Percentiles rank a stretch among this genome's conserved stretches.
Evolutionary conservation across 2,113 vertebrate species (phyloP).

Genomic region (Stigmatopora nigra): DNA sequence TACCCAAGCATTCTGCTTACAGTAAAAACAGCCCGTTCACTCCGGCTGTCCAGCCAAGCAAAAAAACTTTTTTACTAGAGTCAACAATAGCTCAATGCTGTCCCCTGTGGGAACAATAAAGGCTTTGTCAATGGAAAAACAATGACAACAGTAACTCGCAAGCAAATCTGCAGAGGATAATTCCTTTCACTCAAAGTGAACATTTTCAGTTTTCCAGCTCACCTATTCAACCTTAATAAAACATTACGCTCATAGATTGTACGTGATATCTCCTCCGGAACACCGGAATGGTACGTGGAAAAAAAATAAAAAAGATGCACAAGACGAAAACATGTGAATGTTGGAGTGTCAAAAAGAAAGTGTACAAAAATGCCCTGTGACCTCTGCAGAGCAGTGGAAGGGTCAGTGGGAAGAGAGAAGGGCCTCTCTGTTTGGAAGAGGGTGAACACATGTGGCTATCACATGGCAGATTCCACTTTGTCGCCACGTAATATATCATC

Average conservation of each 20-base stretch:
- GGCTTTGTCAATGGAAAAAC: not conserved
- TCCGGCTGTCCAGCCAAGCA: no score
- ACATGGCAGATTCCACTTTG: slow-evolving; percentile 20
- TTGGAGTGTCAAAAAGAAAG: slow-evolving; percentile 22
- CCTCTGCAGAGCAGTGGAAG: slow-evolving; percentile 31
- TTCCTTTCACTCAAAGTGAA: not conserved
- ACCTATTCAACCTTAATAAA: not conserved
- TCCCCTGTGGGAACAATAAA: not conserved
- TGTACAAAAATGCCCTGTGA: slow-evolving; percentile 22
- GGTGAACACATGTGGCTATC: slow-evolving; percentile 34
- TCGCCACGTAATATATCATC: slow-evolving; percentile 11
- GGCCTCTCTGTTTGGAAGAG: slow-evolving; percentile 27
- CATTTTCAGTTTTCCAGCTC: not conserved
- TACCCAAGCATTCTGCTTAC: no score
- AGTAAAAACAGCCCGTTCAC: no score
- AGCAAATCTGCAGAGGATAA: not conserved
- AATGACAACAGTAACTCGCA: not conserved
- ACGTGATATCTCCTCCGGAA: slow-evolving; percentile 45
- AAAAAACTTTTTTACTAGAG: not conserved
- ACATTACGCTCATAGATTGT: slow-evolving; percentile 14
- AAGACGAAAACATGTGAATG: slow-evolving; percentile 18
- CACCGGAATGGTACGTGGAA: slow-evolving; percentile 21
- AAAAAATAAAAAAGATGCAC: slow-evolving; percentile 42
- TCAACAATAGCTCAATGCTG: not conserved
- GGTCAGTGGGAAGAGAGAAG: slow-evolving; percentile 44